Evolutionary conservation across 2,888 invertebrate genomes (phyloP).

Genomic region (Pollenia labialis): DNA sequence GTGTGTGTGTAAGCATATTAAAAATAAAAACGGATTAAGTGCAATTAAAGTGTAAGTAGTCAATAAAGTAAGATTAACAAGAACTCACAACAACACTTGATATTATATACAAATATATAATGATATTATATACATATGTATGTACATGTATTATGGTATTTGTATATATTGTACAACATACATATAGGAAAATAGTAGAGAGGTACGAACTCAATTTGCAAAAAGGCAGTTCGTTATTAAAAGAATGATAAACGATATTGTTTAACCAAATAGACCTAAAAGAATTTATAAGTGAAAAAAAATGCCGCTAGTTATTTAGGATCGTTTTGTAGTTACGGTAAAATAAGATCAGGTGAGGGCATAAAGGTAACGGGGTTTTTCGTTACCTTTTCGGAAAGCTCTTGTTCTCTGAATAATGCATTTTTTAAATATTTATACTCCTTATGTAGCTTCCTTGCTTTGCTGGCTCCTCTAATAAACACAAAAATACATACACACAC

Average conservation of each 20-base stretch:
- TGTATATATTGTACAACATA: neutral
- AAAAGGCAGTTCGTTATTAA: too few species aligned
- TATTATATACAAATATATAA: neutral
- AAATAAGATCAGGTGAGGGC: too few species aligned
- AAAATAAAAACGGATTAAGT: slow-evolving; percentile 58
- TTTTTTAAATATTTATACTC: too few species aligned
- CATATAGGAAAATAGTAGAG: neutral
- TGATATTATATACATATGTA: neutral
- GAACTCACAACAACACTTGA: slow-evolving; percentile 43
- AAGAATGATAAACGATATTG: too few species aligned
- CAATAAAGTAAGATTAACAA: slow-evolving; percentile 66
- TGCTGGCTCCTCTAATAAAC: neutral
- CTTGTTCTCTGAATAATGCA: too few species aligned
- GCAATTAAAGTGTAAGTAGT: slow-evolving; percentile 66
- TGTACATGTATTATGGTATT: neutral
- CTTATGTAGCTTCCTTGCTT: too few species aligned
- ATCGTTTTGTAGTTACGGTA: too few species aligned
- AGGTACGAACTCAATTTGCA: neutral
- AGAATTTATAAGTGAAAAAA: too few species aligned
- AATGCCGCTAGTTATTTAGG: too few species aligned
- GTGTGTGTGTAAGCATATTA: slow-evolving; percentile 24
- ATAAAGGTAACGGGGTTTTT: too few species aligned
- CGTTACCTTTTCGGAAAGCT: too few species aligned
- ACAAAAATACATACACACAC: neutral
- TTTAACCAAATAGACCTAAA: too few species aligned